Evolutionary conservation across 2,113 vertebrate species (phyloP), one percentile per base, ranked within the genome.

Genomic region (Phylloscopus whistleri): DNA sequence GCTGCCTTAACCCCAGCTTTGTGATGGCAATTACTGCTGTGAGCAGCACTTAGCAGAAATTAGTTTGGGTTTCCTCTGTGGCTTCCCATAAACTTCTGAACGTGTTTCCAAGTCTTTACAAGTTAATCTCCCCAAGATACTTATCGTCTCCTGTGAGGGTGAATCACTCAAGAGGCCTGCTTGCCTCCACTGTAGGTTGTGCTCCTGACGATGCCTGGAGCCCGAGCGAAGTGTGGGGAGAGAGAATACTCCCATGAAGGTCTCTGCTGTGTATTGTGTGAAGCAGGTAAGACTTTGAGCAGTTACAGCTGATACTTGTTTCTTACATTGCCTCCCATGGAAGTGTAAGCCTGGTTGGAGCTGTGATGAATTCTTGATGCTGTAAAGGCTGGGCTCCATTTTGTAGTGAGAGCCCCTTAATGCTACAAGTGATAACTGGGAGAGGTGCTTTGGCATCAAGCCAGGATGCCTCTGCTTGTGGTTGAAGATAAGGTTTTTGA

Each of bases 41-140:
- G 64, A 89, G 68, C 9, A 2, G 75, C 33, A 16, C 51, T 89
- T 84, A 77, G 39, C 17, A 67, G 68, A 92, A 95, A 94, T 95
- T 95, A 95, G 79, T 59, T 44, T 26, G 79, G 85, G 59, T 79
- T 96, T 90, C 55, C 35, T 83, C 33, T 96, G 96, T 86, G 95
- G 96, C 76, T 94, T 95, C 60, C 60, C 33, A 11, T 48, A 28
- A 89, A 59, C 24, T 84, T 72, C 52, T 48, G 73, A 63, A 43
- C 5, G 67, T 27, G 53, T 83, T 90, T 93, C 72, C 72, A 90
- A 56, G 79, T 43, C 56, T 77, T 74, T 39, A 41, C 80, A 46
- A 67, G 55, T 74, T 37, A 28, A 11, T 39, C 15, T 93, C 16
- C 46, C 26, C 1, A 1, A 39, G 91, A 88, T 91, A 31, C 43